Evolutionary conservation across 1,140 invertebrate genomes (phyloP).

Genomic region (Temnothorax nylanderi): DNA sequence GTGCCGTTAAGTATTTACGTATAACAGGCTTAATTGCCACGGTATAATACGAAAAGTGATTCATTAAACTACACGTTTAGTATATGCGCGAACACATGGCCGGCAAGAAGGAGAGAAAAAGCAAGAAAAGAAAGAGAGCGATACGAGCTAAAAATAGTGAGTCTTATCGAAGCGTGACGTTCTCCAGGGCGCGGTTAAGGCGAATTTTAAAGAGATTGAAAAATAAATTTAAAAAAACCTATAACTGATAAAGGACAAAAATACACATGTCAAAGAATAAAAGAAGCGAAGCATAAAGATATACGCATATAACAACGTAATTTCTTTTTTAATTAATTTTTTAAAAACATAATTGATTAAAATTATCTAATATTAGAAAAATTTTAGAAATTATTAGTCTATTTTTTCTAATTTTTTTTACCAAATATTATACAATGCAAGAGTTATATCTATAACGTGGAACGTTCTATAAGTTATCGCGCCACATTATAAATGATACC

Average conservation of each 20-base stretch:
- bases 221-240: not conserved
- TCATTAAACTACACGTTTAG: slow-evolving; percentile 2
- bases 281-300: not conserved
- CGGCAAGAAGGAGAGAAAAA: not conserved
- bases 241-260: not conserved
- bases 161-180: not conserved
- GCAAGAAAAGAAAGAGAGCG: not conserved
- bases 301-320: not conserved
- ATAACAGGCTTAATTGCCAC: slow-evolving; percentile 65
- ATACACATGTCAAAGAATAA: not conserved
- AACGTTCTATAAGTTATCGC: not conserved
- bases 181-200: not conserved
- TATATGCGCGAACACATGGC: not conserved
- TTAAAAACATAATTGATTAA: not conserved
- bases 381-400: no score
- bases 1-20: slow-evolving; percentile 68
- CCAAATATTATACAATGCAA: not conserved
- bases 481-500: not conserved
- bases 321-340: not conserved
- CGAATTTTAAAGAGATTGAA: not conserved
- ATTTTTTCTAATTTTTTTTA: no score
- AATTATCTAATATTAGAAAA: not conserved
- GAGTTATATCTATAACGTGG: not conserved
- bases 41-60: slow-evolving; percentile 27
- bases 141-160: not conserved